A percentile compares a stretch with the other conserved stretches of the same genome.
These are phyloP conservation scores for Hyperoplus immaculatus DNA, from an alignment of 2,797 vertebrate species.

Conservation along the genomic window DNA sequence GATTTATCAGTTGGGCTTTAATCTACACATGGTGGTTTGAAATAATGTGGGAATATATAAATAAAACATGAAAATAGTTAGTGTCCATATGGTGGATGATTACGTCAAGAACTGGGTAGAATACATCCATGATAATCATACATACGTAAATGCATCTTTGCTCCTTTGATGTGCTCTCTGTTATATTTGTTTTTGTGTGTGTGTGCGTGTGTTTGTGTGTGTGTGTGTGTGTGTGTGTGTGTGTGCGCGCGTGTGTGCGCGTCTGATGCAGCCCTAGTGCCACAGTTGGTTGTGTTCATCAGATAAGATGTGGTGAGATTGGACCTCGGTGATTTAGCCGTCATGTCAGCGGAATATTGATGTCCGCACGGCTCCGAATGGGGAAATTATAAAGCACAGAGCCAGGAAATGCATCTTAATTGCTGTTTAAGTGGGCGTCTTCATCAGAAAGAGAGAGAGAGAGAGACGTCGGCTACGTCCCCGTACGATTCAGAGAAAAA, in stretches of 20 bases:
- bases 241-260: neutral
- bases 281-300: slow-evolving; percentile 60
- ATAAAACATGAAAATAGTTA: neutral
- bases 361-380: slow-evolving; percentile 70
- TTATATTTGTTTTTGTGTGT: slow-evolving; percentile 16
- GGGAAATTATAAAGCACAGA: slow-evolving; percentile 78
- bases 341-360: slow-evolving; percentile 83
- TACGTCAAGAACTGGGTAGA: neutral
- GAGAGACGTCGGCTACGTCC: slow-evolving; percentile 73
- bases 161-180: slow-evolving; percentile 13
- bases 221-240: neutral
- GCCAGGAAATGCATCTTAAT: slow-evolving; percentile 86
- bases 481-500: slow-evolving; percentile 67
- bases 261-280: slow-evolving; percentile 30
- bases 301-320: slow-evolving; percentile 64
- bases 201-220: neutral
- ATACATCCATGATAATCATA: neutral
- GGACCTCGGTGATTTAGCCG: slow-evolving; percentile 72
- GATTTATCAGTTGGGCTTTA: neutral
- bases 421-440: slow-evolving; percentile 83
- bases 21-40: neutral
- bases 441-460: slow-evolving; percentile 73
- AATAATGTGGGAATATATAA: neutral
- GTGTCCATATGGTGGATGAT: neutral
- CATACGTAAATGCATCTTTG: neutral